phyloP scores from a whole-genome alignment of 1,140 invertebrate species.

The Eurosta solidaginis region DNA sequence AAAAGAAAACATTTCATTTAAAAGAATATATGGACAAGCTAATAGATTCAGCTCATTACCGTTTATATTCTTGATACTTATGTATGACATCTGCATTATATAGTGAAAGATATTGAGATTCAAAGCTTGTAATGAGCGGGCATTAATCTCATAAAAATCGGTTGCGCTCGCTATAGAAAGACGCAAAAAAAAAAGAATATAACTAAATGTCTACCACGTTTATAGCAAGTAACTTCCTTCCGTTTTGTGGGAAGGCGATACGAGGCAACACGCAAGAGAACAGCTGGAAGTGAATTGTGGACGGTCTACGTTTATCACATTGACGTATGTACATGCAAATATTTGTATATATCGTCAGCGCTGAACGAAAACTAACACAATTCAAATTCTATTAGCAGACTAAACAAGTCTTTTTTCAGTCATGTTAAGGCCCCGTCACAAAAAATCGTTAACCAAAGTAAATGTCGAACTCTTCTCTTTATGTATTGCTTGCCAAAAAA shows the following conservation, averaged over 20 bases:
- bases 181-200: background rate
- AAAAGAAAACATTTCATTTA: no score
- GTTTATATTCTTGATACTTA: background rate
- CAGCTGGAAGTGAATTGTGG: background rate
- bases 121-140: background rate
- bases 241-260: background rate
- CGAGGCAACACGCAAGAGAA: background rate
- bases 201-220: background rate
- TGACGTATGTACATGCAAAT: background rate
- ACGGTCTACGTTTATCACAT: background rate
- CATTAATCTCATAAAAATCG: background rate
- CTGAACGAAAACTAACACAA: no score
- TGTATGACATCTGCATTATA: no score
- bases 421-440: no score
- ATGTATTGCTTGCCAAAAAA: no score
- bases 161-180: no score
- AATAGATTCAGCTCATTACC: slow-evolving; percentile 7
- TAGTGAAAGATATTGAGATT: background rate
- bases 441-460: no score
- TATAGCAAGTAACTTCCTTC: background rate
- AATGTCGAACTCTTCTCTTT: no score
- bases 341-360: no score
- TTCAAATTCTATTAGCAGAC: no score
- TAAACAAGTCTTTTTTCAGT: no score
- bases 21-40: background rate